phyloP scores from a whole-genome alignment of 2,888 invertebrate genomes.

The Nephrocerus scutellatus region DNA sequence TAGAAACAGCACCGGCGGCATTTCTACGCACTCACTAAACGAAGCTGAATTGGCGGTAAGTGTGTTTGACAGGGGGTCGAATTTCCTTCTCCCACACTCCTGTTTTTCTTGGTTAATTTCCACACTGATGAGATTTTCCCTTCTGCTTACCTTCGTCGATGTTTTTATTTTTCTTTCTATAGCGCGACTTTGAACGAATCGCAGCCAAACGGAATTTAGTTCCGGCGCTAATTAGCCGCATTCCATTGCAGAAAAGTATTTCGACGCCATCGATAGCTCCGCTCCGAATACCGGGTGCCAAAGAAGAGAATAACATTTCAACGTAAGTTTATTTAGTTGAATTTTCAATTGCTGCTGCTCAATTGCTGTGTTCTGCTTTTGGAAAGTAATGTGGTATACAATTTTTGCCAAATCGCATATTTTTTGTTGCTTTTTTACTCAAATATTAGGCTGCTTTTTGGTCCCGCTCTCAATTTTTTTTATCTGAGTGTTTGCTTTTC shows the following conservation, averaged over 20 bases:
- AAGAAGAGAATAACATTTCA: conserved; percentile 50
- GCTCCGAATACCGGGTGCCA: conserved; percentile 55
- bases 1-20: conserved; percentile 52
- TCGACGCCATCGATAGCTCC: conserved; percentile 85
- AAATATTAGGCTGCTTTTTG: too few relatives aligned
- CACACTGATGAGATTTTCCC: neutral
- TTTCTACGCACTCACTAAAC: conserved; percentile 73
- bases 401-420: too few relatives aligned
- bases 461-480: too few relatives aligned
- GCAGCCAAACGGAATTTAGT: conserved; percentile 48
- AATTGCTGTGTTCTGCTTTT: too few relatives aligned
- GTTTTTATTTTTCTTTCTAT: conserved; percentile 3
- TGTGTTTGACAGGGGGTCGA: conserved; percentile 9
- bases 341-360: conserved; percentile 11
- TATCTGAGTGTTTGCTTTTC: too few relatives aligned
- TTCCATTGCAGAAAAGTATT: conserved; percentile 82
- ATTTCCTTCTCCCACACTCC: too few relatives aligned
- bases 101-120: neutral
- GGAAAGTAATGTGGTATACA: too few relatives aligned
- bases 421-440: too few relatives aligned
- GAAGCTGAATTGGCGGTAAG: conserved; percentile 78
- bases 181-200: conserved; percentile 46
- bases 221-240: conserved; percentile 53
- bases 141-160: neutral
- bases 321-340: conserved; percentile 52